Evolutionary conservation across 2,113 vertebrate species (phyloP).

Genomic region (Elanus axillaris): DNA sequence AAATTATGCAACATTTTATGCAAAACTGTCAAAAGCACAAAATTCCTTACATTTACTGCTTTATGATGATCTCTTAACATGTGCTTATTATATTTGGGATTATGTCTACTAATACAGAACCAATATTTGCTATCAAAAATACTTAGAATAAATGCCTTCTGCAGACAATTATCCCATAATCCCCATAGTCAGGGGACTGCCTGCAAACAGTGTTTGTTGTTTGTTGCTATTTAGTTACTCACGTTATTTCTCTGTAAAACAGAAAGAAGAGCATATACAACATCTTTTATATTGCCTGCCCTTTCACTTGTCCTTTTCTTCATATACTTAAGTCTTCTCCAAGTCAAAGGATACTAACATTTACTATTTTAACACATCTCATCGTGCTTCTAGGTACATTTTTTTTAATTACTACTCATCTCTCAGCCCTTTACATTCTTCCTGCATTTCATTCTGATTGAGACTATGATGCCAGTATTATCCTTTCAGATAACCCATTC

Average conservation of each 20-base stretch:
- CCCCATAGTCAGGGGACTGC: neutral
- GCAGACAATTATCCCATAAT: neutral
- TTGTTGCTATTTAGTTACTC: neutral
- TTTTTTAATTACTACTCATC: neutral
- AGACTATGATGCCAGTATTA: neutral
- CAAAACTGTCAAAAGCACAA: neutral
- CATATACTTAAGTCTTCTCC: neutral
- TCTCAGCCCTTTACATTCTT: neutral
- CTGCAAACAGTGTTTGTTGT: fast-evolving
- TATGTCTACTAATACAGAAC: neutral
- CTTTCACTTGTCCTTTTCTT: neutral
- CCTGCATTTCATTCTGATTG: neutral
- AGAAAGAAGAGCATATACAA: neutral
- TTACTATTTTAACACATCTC: neutral
- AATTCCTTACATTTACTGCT: neutral
- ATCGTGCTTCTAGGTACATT: neutral
- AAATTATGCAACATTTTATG: neutral
- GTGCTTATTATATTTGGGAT: neutral
- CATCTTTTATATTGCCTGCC: neutral
- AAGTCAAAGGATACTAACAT: neutral
- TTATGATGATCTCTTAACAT: neutral
- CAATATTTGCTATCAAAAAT: neutral
- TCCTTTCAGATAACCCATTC: neutral
- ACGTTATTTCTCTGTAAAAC: neutral
- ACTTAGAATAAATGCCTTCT: neutral